Evolutionary conservation across 1,140 invertebrate species (phyloP), one percentile per base, ranked within the genome.

Genomic region (Bombus cullumanus): DNA sequence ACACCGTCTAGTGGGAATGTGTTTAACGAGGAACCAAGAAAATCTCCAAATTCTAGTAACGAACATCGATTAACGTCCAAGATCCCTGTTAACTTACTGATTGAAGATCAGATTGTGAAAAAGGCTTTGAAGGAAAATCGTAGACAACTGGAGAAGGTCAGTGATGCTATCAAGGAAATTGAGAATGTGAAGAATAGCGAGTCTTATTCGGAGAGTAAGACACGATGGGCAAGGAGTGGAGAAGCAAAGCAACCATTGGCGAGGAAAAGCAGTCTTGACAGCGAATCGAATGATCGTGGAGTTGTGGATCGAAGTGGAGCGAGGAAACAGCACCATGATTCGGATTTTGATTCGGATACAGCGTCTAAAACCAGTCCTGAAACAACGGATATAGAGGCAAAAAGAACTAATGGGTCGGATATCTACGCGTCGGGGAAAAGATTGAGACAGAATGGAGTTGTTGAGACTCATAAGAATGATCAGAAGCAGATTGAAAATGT

Each of bases 401-500:
- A 91, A 39, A 93, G 93, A 79, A 77, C 90, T 0, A 94, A 95
- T 72, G 94, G 93, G 0, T 80, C 78, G 9, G 94, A 95, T 1
- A 85, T 90, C 3, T 94, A 94, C 34, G 85, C 92, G 0, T 95
- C 94, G 0, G 93, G 93, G 1, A 91, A 94, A 34, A 87, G 93
- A 68, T 68, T 92, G 5, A 83, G 92, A 10, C 90, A 94, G 34
- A 93, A 93, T 62, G 94, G 94, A 0, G 89, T 93, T 59, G 92
- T 93, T 47, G 93, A 94, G 47, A 92, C 88, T 75, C 94, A 94
- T 43, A 95, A 94, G 78, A 95, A 95, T 84, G 94, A 95, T 90
- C 94, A 95, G 86, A 95, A 95, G 73, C 93, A 95, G 75, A 95
- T 95, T 77, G 94, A 95, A 81, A 95, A 95, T 79, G 95, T 95